Base-by-base conservation (phyloP, 1,140 invertebrate species). In the Drosophila sproati region DNA sequence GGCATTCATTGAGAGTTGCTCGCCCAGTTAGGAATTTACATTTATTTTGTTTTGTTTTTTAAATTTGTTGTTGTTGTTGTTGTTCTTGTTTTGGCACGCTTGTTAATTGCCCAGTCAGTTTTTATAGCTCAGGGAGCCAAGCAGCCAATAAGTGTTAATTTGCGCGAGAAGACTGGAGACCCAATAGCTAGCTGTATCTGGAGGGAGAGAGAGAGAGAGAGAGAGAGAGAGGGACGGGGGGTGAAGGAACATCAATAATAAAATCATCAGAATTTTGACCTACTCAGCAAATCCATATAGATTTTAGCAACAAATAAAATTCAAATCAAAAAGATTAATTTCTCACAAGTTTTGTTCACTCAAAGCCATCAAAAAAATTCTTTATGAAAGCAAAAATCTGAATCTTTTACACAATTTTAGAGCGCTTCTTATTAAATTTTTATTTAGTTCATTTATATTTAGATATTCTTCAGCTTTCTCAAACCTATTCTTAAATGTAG, bases 51-150 rank as follows among this genome's bases (percentile, higher is more conserved):
- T 20, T 20, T 20, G 20, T 20, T 20, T 20, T 20, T 20, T 20
- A 20, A 20, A 20, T 80, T 63, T 51, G 12, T 57, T 61, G 67
- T 47, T 10, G 29, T n/a, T 73, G 52, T 56, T 67, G 39, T 61
- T 41, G 52, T 43, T 56, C 55, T 20, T 72, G 59, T 47, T 35
- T 47, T 62, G 69, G 56, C 69, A 78, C 60, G 75, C 74, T 68
- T 73, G 78, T 81, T 86, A 86, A 85, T 82, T 85, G 82, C 82
- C 61, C 81, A 82, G 59, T 82, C 82, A 48, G 69, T 69, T 81
- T 86, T 85, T 81, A 85, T 81, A 20, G 70, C 69, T 68, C 52
- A 62, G 7, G 54, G 12, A 20, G 39, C 54, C 37, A 63, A 62
- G 57, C 45, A 73, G 69, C 43, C 60, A 68, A 45, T 47, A 83